Evolutionary conservation across 1,140 invertebrate species (phyloP), one percentile per base, ranked within the genome.

Genomic region (Philotrypesis tridentata): DNA sequence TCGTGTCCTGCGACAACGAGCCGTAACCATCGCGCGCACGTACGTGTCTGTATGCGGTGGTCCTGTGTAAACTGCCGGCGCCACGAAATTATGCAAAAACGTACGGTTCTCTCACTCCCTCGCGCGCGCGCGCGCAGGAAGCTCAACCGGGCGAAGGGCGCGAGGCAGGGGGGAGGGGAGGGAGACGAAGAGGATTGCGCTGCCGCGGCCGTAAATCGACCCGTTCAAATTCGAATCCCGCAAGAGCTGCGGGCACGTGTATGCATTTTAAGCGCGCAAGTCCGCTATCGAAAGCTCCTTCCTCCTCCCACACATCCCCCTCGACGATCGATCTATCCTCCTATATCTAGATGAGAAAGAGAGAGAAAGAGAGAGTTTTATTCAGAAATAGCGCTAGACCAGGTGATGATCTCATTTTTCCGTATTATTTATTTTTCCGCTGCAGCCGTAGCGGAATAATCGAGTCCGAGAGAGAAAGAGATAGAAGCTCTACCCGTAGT

Each of bases 371-470:
- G 9, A 0, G 31, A 29, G 17, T 70, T 70, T 70, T 70, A 70
- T 70, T 70, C 67, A 70, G 67, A 12, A 29, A 6, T 5, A 14
- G 67, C 27, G 0, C 7, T 2, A 33, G 12, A 25, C 11, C 70
- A 72, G 70, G 33, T 43, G 70, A 72, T 43, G 33, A 43, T 40
- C 70, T 43, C 37, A 43, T 72, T 72, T 72, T 72, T 72, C 70
- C 70, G 70, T 72, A 43, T 72, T 72, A 40, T 72, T 72, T 72
- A 72, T 72, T 72, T 72, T 72, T 23, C 37, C 70, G 31, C n/a
- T n/a, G n/a, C 29, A 33, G 67, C 67, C 8, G 23, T n/a, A 37
- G 17, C 37, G n/a, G 37, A 72, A 43, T 72, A 43, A 43, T 72
- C 70, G 70, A 40, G 70, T 70, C 3, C 67, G 25, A n/a, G n/a